Evolutionary conservation across 1,140 invertebrate genomes (phyloP).

Genomic region (Drepana arcuata): DNA sequence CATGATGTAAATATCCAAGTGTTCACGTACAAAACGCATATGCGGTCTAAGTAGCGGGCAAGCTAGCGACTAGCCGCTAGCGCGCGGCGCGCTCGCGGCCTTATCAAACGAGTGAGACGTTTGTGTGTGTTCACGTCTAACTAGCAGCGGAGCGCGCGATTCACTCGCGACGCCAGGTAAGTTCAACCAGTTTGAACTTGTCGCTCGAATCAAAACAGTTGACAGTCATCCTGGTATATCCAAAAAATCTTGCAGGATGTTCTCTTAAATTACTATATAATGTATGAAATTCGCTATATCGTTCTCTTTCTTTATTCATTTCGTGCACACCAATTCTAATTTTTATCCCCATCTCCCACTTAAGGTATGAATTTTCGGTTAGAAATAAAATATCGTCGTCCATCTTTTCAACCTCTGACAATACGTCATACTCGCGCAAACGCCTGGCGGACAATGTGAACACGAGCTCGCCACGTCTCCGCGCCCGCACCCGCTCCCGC

Average conservation of each 20-base stretch:
- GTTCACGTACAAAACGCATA: neutral
- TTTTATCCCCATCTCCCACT: neutral
- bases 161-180: conserved; percentile 15
- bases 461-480: too few relatives aligned
- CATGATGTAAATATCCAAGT: too few relatives aligned
- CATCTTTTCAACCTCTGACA: too few relatives aligned
- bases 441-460: too few relatives aligned
- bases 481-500: neutral
- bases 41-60: neutral
- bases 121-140: conserved; percentile 1
- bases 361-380: neutral
- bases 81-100: neutral
- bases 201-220: neutral
- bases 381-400: neutral
- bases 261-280: neutral
- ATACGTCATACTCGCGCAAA: neutral
- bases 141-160: conserved; percentile 13
- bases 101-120: too few relatives aligned
- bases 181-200: conserved; percentile 13
- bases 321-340: neutral
- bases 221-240: neutral
- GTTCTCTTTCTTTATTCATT: neutral
- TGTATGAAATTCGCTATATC: neutral
- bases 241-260: neutral
- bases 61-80: too few relatives aligned